Evolutionary conservation across 92 coral and sea anemone genomes (phyloP), one percentile per base, ranked within the genome.

Genomic region (Parazoanthus atlanticus): DNA sequence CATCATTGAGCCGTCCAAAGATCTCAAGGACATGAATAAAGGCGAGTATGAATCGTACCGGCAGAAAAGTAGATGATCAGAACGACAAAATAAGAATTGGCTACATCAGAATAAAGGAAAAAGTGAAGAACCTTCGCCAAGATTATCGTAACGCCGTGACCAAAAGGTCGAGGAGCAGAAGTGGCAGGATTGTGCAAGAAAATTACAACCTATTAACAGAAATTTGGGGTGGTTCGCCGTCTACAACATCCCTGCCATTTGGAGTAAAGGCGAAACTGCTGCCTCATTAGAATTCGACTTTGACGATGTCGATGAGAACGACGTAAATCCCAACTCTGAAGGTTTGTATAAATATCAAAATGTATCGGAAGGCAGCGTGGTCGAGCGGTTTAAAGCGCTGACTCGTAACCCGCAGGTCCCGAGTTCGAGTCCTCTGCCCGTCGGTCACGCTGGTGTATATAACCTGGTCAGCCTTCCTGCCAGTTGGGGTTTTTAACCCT

Each of bases 191-290:
- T 46, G 52, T 46, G 52, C 52, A 46, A 46, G 52, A 65, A 9
- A 65, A 65, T 65, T 65, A 65, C 70, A 21, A 65, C 26, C 70
- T 65, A 1, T 65, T 65, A 65, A 65, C 70, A 65, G 70, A 65
- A 65, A 65, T 65, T 65, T 65, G 70, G 70, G 29, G 70, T 65
- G 70, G 70, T 65, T 21, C 29, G 70, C 70, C 9, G 28, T 65
- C 70, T 65, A 65, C n/a, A 65, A 65, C 70, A 65, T 65, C 70
- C n/a, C 70, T 65, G 70, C 70, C 70, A 65, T 64, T 64, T 64
- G 70, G 70, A 64, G 70, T 64, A 64, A n/a, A 64, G 70, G 70
- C 70, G 70, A 65, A 65, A 65, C 70, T 65, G 70, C 70, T 65
- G n/a, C 70, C 70, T 65, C 70, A 65, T 65, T 65, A 65, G 70